Evolutionary conservation across 2,797 vertebrate species (phyloP).

Genomic region (Tenualosa thibaudeaui): DNA sequence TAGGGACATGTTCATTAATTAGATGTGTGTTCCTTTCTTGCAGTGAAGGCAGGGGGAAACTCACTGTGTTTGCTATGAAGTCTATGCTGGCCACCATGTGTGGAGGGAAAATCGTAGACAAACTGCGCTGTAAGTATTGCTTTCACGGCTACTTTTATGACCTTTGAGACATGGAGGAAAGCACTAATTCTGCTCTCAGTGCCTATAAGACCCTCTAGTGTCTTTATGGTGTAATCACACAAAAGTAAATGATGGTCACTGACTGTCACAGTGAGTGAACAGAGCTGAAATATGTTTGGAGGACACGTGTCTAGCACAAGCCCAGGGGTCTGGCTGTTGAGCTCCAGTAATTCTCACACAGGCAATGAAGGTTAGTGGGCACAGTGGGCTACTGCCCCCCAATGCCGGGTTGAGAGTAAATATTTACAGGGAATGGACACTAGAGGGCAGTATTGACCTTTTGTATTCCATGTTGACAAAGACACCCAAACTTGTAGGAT

Average conservation of each 20-base stretch:
- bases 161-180: neutral
- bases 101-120: slow-evolving; percentile 97
- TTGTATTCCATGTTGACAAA: neutral
- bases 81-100: slow-evolving; percentile 96
- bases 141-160: neutral
- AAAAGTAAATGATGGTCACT: neutral
- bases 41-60: slow-evolving; percentile 94
- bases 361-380: neutral
- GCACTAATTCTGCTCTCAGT: neutral
- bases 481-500: too few species aligned
- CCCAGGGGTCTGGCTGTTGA: neutral
- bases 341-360: neutral
- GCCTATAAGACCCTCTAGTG: slow-evolving; percentile 15
- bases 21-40: slow-evolving; percentile 39
- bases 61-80: slow-evolving; percentile 97
- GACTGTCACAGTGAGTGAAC: neutral
- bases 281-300: neutral
- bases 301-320: neutral
- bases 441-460: slow-evolving; percentile 6
- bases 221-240: slow-evolving; percentile 3
- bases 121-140: slow-evolving; percentile 87
- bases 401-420: slow-evolving; percentile 24
- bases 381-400: slow-evolving; percentile 30
- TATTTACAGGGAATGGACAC: neutral
- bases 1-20: neutral